Percentiles rank a stretch among this genome's conserved stretches.
phyloP scores from a whole-genome alignment of 2,888 invertebrate genomes.

The Eucera pruinosa region DNA sequence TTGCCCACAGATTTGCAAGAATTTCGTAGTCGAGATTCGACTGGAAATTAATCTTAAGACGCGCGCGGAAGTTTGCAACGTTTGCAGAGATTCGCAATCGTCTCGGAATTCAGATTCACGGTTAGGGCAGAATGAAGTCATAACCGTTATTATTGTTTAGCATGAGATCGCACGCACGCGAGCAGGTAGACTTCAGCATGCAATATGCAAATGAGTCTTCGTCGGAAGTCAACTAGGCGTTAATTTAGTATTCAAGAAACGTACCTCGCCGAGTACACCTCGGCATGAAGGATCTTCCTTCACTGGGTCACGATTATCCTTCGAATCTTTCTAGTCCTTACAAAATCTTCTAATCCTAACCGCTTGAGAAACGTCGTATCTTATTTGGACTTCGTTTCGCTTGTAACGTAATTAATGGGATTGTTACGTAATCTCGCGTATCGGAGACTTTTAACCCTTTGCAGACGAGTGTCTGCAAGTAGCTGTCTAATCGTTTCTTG shows the following conservation, averaged over 20 bases:
- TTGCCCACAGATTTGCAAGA: too few species aligned
- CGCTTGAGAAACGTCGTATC: too few species aligned
- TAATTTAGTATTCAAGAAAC: slow-evolving; percentile 68
- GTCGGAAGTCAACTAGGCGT: slow-evolving; percentile 64
- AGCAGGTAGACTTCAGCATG: slow-evolving; percentile 38
- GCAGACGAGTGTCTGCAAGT: too few species aligned
- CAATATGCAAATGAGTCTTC: slow-evolving; percentile 63
- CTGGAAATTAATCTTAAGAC: too few species aligned
- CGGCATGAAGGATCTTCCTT: slow-evolving; percentile 58
- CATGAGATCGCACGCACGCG: slow-evolving; percentile 54
- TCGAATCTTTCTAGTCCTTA: slow-evolving; percentile 6
- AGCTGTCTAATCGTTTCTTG: too few species aligned
- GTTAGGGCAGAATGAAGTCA: slow-evolving; percentile 11
- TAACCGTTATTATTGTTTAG: slow-evolving; percentile 50
- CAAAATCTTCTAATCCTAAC: too few species aligned
- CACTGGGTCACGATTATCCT: slow-evolving; percentile 50
- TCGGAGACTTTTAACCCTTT: too few species aligned
- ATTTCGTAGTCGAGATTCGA: too few species aligned
- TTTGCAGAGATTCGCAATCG: neutral
- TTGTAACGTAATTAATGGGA: too few species aligned
- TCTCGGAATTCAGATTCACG: slow-evolving; percentile 1
- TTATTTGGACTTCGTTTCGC: too few species aligned
- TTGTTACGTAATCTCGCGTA: too few species aligned
- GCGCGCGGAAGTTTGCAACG: too few species aligned
- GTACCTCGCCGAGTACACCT: slow-evolving; percentile 40